Evolutionary conservation across 2,113 vertebrate genomes (phyloP).

Genomic region (Astur gentilis): DNA sequence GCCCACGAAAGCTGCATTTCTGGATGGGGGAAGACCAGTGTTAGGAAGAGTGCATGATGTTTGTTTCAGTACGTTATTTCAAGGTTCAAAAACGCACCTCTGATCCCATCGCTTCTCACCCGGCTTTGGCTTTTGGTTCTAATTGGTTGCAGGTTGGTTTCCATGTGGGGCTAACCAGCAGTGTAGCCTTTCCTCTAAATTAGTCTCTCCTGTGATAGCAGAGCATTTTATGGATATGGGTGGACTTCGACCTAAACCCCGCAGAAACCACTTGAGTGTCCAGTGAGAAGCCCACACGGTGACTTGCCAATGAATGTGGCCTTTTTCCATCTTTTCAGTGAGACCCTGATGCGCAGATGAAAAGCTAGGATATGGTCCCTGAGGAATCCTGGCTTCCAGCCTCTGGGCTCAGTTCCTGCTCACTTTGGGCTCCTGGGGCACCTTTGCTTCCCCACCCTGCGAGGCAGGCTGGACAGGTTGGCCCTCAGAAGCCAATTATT

Average conservation of each 20-base stretch:
- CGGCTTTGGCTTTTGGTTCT: background rate
- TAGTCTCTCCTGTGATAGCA: background rate
- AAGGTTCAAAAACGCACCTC: background rate
- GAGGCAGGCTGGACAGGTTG: background rate
- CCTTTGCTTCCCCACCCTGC: background rate
- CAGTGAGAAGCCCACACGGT: background rate
- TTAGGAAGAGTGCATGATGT: background rate
- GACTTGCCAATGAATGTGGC: background rate
- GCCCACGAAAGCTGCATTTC: background rate
- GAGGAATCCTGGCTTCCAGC: background rate
- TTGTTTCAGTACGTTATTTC: background rate
- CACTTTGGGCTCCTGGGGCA: background rate
- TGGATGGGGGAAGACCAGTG: background rate
- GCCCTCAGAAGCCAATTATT: background rate
- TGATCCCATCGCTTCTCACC: fast-evolving
- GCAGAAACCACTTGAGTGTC: background rate
- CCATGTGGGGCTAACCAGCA: background rate
- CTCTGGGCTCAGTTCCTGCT: background rate
- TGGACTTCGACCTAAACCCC: background rate
- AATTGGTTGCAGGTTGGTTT: background rate
- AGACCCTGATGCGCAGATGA: background rate
- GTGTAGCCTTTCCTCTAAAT: background rate
- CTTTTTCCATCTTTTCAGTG: background rate
- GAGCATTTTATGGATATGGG: background rate
- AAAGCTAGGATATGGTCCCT: background rate